A percentile compares a stretch with the other conserved stretches of the same genome.
Conservation (phyloP, 2,797 vertebrate genomes). For the Cacajao melanocephalus region DNA sequence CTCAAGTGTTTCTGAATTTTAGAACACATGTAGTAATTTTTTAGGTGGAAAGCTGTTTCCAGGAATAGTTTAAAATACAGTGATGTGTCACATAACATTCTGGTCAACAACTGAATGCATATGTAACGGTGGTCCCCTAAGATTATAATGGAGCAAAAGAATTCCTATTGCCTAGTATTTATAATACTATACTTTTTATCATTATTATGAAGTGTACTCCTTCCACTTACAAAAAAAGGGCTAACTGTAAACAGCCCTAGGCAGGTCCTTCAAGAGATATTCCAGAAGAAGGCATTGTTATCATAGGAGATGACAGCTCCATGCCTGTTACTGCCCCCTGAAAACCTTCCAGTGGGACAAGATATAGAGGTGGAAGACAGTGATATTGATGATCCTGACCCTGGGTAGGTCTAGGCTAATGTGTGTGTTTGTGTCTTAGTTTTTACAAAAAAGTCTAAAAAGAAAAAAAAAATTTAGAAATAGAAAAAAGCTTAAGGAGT, state of each 20-base stretch:
- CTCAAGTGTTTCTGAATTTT: slow-evolving; percentile 26
- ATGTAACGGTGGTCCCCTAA: neutral
- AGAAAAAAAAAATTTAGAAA: neutral
- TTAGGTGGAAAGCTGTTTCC: neutral
- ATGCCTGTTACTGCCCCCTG: neutral
- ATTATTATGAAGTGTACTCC: neutral
- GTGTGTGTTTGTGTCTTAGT: neutral
- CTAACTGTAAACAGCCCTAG: neutral
- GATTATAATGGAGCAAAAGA: neutral
- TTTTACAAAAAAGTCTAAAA: neutral
- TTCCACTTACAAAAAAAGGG: neutral
- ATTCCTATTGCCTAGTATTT: neutral
- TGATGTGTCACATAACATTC: neutral
- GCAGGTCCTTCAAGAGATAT: neutral
- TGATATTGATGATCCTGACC: neutral
- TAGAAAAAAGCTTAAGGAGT: neutral
- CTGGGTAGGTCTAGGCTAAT: neutral
- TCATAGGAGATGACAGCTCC: neutral
- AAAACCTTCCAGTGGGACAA: neutral
- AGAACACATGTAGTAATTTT: neutral
- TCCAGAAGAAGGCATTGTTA: neutral
- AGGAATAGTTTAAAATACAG: slow-evolving; percentile 26
- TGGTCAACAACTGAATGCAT: neutral
- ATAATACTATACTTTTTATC: neutral
- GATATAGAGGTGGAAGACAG: neutral